Evolutionary conservation across 1,140 invertebrate genomes (phyloP), one percentile per base, ranked within the genome.

Genomic region (Ctenoplectra terminalis): DNA sequence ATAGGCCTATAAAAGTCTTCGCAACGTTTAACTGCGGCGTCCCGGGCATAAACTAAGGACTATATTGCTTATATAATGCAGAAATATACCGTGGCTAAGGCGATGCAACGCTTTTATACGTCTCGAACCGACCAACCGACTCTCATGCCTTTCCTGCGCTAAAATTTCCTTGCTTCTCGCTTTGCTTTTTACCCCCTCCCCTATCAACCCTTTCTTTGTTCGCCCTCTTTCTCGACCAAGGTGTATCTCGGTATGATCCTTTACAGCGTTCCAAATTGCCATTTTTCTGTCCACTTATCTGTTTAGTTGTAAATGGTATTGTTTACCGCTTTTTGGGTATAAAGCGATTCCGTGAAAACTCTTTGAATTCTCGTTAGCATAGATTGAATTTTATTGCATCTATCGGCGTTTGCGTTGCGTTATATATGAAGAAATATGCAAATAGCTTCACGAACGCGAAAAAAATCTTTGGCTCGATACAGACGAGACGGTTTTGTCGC

Each of bases 1-100:
- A 76, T 69, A 63, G 61, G 85, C 76, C 85, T 86, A 86, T 87
- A 87, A 87, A 87, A 86, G 76, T 86, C 86, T 54, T 73, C 50
- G 67, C 76, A 77, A 84, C 76, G 76, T 87, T 87, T 84, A 84
- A 87, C 72, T 86, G 69, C 76, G 50, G 40, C 72, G 75, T 86
- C 71, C 37, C 71, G 43, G 67, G 64, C 69, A 86, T 87, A 87
- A 87, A 87, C 67, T 80, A 77, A 63, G 54, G 54, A 86, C 70
- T 84, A 73, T 82, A 84, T 84, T 85, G 85, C 81, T 81, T 87
- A 78, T 86, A 87, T 56, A 77, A 77, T 83, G 61, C 61, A 86
- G 81, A 86, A 86, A 87, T 86, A 86, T 73, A 60, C 66, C 31
- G 29, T 37, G 43, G 40, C 66, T 58, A 52, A 67, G 66, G 69